A percentile compares a stretch with the other conserved stretches of the same genome.
phyloP scores from a whole-genome alignment of 2,797 vertebrate genomes.

The Kryptopterus vitreolus region DNA sequence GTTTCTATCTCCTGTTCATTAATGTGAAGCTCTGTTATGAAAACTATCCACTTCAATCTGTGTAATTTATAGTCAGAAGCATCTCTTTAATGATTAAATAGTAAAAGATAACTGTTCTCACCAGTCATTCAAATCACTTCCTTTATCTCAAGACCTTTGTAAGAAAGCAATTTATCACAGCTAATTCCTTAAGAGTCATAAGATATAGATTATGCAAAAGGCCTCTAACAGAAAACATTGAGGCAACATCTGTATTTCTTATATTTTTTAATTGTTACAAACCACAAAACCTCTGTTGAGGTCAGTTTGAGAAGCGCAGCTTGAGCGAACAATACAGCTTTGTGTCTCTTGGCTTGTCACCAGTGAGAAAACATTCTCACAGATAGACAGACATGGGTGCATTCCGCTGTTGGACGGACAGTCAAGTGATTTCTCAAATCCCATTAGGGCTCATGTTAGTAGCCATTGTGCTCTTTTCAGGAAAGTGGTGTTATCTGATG shows the following conservation, averaged over 20 bases:
- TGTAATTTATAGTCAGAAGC: background rate
- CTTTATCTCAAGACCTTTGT: background rate
- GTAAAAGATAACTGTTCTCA: background rate
- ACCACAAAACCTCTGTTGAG: background rate
- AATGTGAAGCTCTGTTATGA: background rate
- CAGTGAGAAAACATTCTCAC: background rate
- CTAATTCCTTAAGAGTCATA: background rate
- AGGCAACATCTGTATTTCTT: background rate
- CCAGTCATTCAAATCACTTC: background rate
- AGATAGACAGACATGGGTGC: background rate
- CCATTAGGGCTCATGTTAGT: slow-evolving; percentile 39
- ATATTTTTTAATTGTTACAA: background rate
- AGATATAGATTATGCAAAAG: no score
- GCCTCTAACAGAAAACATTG: no score
- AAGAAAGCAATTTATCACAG: background rate
- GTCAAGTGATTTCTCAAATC: slow-evolving; percentile 46
- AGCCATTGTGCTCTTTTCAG: slow-evolving; percentile 37
- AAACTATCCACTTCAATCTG: background rate
- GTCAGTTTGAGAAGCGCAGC: background rate
- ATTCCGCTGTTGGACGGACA: slow-evolving; percentile 12
- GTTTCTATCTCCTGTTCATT: no score
- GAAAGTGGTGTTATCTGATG: slow-evolving; percentile 24
- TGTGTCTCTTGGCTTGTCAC: slow-evolving; percentile 4
- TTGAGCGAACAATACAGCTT: background rate
- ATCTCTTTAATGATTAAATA: background rate